phyloP scores from a whole-genome alignment of 2,113 vertebrate genomes.

The Plecturocebus donacophilus region DNA sequence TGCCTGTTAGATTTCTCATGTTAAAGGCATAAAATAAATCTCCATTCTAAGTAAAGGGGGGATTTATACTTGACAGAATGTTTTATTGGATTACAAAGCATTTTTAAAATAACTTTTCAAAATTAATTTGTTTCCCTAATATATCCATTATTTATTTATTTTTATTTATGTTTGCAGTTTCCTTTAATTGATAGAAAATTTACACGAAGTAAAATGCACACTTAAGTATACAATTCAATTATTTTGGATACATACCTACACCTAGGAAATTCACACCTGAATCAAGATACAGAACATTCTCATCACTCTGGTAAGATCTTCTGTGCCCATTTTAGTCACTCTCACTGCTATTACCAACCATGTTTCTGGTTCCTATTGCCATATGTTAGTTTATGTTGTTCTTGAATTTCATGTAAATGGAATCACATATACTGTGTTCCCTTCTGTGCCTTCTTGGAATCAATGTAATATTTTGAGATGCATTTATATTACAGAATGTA shows the following conservation, averaged over 20 bases:
- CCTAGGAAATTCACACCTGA: neutral
- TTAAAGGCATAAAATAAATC: neutral
- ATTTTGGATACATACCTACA: neutral
- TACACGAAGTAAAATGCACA: neutral
- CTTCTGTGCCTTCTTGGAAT: neutral
- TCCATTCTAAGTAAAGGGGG: neutral
- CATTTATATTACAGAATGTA: neutral
- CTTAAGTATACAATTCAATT: neutral
- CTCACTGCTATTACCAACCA: neutral
- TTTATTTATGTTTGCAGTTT: neutral
- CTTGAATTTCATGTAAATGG: neutral
- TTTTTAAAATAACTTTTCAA: neutral
- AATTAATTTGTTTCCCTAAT: neutral
- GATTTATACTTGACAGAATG: neutral
- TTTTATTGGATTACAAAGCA: neutral
- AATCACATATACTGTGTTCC: neutral
- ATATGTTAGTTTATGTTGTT: neutral
- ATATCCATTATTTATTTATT: neutral
- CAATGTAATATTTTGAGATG: neutral
- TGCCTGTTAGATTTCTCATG: neutral
- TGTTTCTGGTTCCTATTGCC: neutral
- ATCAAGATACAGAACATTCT: neutral
- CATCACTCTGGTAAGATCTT: neutral
- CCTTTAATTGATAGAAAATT: neutral
- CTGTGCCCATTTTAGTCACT: neutral